Evolutionary conservation across 2,113 vertebrate genomes (phyloP), one percentile per base, ranked within the genome.

Genomic region (Erpornis zantholeuca): DNA sequence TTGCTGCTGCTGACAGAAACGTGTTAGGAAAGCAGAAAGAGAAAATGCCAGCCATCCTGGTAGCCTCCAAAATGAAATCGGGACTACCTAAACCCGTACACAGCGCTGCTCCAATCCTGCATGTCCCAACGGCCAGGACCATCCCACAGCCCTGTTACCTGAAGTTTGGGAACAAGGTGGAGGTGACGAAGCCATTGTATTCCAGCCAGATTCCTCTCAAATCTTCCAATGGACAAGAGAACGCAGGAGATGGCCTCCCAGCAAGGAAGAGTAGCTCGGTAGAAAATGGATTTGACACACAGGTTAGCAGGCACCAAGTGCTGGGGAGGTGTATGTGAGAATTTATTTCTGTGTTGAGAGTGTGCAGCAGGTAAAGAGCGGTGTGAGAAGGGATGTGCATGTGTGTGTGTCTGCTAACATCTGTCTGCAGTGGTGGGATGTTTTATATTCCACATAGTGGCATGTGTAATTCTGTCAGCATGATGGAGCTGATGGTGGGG

Each of bases 1-100:
- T 93, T 97, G 93, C 97, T 86, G 96, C 97, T 96, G 95, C 97
- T 96, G 97, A 97, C 94, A 96, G 97, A 97, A 97, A 98, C 98
- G 97, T 98, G 97, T 97, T 97, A 95, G 96, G 97, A 97, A 98
- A 98, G 96, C 97, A 96, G 96, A 97, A 97, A 90, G 96, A 98
- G 98, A 99, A 99, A 97, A 99, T 99, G 99, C 99, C 99, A 98
- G 98, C 99, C 98, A 98, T 99, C 97, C 99, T 99, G 96, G 98
- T 99, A 97, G 98, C 98, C 97, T 98, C 99, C 97, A 99, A 99
- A 97, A 99, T 99, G 99, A 99, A 99, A 97, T 99, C 99, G 35
- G 99, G 99, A 98, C 99, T 99, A 83, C 99, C 99, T 73, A 99
- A 99, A 98, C 99, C 99, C 79, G 97, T 99, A 70, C 99, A 99